These are phyloP conservation scores for Habrosyne pyritoides DNA, from an alignment of 2,888 invertebrate species.

Conservation along the genomic window DNA sequence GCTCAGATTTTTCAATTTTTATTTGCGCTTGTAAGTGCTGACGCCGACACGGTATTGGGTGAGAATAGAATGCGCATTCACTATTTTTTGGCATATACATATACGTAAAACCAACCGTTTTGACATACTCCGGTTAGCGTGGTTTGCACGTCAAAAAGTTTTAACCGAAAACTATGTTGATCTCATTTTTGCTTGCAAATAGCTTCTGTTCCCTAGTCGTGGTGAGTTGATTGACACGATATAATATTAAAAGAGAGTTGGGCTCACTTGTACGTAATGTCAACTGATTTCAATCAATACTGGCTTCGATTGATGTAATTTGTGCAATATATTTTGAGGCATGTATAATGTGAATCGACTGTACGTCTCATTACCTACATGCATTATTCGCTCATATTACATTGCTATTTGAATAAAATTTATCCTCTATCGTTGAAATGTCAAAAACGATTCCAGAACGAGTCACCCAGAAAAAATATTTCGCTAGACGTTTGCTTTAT, in stretches of 20 bases:
- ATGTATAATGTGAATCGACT: too few relatives aligned
- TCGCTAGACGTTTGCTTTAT: neutral
- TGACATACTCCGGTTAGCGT: conserved; percentile 30
- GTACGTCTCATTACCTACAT: too few relatives aligned
- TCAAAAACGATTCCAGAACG: too few relatives aligned
- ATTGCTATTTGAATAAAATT: neutral
- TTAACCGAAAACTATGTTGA: neutral
- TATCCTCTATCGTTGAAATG: neutral
- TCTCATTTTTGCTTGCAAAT: neutral
- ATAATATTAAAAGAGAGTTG: neutral
- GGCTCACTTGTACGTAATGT: neutral
- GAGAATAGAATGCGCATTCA: conserved; percentile 41
- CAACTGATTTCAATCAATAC: neutral
- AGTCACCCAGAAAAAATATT: neutral
- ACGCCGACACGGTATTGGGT: conserved; percentile 40
- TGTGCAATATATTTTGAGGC: too few relatives aligned
- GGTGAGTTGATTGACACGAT: neutral
- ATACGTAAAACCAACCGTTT: conserved; percentile 30
- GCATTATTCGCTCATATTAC: neutral
- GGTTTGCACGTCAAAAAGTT: conserved; percentile 17
- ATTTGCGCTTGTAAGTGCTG: conserved; percentile 77
- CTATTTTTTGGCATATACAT: conserved; percentile 35
- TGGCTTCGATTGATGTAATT: too few relatives aligned
- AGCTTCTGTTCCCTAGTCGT: too few relatives aligned
- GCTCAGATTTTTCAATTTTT: conserved; percentile 78